Evolutionary conservation across 2,113 vertebrate species (phyloP), one percentile per base, ranked within the genome.

Genomic region (Campylomormyrus numenius): DNA sequence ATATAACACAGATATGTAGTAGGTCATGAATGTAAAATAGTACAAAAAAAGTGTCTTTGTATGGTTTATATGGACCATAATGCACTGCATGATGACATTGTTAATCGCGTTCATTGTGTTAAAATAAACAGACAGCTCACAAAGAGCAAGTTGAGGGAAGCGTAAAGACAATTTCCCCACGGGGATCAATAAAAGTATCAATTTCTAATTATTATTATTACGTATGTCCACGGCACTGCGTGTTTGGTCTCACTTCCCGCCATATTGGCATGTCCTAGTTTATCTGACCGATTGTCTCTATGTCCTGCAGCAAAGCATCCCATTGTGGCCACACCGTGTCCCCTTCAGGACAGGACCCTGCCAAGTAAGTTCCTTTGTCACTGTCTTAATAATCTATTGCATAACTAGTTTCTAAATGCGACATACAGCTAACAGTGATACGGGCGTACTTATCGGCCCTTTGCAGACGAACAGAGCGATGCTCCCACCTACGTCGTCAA

Each of bases 401-500:
- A 5, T 77, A 15, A n/a, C 4, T 46, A 15, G 21, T 39, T 4
- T 42, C 2, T 45, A 31, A 56, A 77, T 27, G 31, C 46, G 21
- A 90, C 92, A 94, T 94, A 92, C 90, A 50, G 1, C 91, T 92
- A 10, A 53, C 93, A 66, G 3, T 70, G 53, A 56, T 58, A 9
- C 0, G 7, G 56, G 21, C 7, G 2, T 92, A 87, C 88, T 83
- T 85, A 91, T 93, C 87, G 11, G 1, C 52, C 50, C 53, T 66
- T 10, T 89, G 77, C 91, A 94, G 93, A 70, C 0, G 39, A 88
- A 1, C 8, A 90, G 17, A 87, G 5, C 39, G 74, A 27, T 77
- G 84, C 74, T 17, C 91, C 94, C 0, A 89, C 93, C 9, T 87
- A 94, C 70, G 92, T 96, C 31, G 90, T 96, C 66, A 96, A 94